Conservation (phyloP, 2,113 vertebrate species). For the Chitala chitala region DNA sequence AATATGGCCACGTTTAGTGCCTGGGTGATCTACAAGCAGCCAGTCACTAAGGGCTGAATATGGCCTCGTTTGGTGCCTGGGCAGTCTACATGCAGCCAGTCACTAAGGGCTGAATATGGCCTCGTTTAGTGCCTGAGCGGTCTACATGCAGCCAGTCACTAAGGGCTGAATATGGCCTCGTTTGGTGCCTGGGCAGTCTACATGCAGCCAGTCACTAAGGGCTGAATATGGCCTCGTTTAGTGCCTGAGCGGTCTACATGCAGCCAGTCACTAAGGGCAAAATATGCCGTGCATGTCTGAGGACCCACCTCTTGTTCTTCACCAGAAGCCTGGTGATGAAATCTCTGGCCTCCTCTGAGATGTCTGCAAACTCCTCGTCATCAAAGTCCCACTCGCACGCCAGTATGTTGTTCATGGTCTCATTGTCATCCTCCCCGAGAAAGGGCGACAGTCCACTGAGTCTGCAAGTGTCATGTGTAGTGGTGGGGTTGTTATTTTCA, state of each 20-base stretch:
- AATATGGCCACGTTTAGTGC: too few relatives aligned
- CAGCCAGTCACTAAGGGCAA: neutral
- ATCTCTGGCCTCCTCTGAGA: conserved; percentile 88
- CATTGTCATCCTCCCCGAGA: conserved; percentile 87
- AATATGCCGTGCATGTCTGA: too few relatives aligned
- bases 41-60: too few relatives aligned
- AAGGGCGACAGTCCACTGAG: conserved; percentile 93
- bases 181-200: too few relatives aligned
- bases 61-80: too few relatives aligned
- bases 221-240: neutral
- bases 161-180: neutral
- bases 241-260: neutral
- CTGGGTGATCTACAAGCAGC: too few relatives aligned
- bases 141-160: too few relatives aligned
- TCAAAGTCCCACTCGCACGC: conserved; percentile 90
- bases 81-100: too few relatives aligned
- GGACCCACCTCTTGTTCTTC: conserved; percentile 85
- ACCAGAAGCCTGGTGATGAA: conserved; percentile 90
- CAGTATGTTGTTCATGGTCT: conserved; percentile 92
- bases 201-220: too few relatives aligned
- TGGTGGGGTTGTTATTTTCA: neutral
- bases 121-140: too few relatives aligned
- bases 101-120: too few relatives aligned
- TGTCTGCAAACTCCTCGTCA: conserved; percentile 78
- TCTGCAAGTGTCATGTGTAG: conserved; percentile 45